These are phyloP conservation scores for Galerucella calmariensis DNA, from an alignment of 2,888 invertebrate genomes.

Conservation along the genomic window DNA sequence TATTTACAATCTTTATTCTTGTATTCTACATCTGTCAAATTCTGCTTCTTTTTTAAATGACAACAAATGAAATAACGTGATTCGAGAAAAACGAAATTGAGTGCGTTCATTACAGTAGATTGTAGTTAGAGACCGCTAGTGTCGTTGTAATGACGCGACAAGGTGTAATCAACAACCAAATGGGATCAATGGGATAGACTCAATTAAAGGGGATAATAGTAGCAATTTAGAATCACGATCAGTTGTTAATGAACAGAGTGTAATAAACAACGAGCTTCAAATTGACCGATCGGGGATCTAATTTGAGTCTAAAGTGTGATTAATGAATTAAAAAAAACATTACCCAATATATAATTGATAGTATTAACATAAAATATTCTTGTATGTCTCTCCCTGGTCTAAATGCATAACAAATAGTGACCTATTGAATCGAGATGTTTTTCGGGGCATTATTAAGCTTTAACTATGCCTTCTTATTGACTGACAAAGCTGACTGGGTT, in stretches of 20 bases:
- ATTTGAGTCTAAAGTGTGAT: too few relatives aligned
- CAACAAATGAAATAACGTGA: too few relatives aligned
- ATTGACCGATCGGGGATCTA: neutral
- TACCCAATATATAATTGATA: too few relatives aligned
- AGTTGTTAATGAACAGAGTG: neutral
- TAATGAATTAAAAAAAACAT: too few relatives aligned
- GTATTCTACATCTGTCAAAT: too few relatives aligned
- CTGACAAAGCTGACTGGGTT: slow-evolving; percentile 20
- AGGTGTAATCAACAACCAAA: neutral
- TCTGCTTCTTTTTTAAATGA: too few relatives aligned
- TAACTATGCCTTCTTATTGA: slow-evolving; percentile 26
- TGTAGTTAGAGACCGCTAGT: neutral
- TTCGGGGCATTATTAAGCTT: slow-evolving; percentile 17
- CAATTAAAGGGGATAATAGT: slow-evolving; percentile 1
- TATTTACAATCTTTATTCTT: too few relatives aligned
- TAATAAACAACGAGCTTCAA: neutral
- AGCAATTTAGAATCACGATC: neutral
- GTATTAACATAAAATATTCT: too few relatives aligned
- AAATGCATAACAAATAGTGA: slow-evolving; percentile 7
- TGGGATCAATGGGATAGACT: neutral
- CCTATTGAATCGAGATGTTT: slow-evolving; percentile 5
- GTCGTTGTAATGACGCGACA: neutral
- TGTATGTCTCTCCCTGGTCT: too few relatives aligned
- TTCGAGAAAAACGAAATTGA: neutral
- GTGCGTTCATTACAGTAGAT: neutral